Evolutionary conservation across 2,888 invertebrate genomes (phyloP).

Genomic region (Tinea pellionella): DNA sequence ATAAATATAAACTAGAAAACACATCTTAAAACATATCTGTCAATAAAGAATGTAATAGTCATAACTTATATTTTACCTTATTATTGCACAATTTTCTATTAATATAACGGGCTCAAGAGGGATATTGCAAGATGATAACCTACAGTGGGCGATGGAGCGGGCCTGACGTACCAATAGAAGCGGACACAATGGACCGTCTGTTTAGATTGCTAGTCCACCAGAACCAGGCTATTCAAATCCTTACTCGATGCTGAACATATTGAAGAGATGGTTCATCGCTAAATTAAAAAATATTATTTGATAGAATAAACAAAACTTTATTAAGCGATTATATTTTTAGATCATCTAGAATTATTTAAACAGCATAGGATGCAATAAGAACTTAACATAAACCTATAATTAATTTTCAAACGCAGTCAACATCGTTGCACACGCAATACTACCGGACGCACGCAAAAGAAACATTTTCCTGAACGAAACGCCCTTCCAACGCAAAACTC

Average conservation of each 20-base stretch:
- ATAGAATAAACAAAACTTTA: background rate
- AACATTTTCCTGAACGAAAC: slow-evolving; percentile 65
- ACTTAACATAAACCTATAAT: slow-evolving; percentile 26
- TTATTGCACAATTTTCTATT: background rate
- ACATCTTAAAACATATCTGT: no score
- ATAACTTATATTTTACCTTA: background rate
- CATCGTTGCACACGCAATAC: slow-evolving; percentile 56
- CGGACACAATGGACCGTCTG: background rate
- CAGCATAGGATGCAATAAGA: background rate
- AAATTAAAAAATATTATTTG: background rate
- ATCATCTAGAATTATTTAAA: background rate
- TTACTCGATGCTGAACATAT: background rate
- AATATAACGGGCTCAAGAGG: background rate
- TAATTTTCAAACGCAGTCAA: slow-evolving; percentile 53
- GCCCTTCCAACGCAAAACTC: slow-evolving; percentile 65
- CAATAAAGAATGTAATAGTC: no score
- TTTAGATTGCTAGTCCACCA: slow-evolving; percentile 3
- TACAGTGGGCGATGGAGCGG: slow-evolving; percentile 1
- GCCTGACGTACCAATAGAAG: background rate
- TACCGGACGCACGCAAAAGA: slow-evolving; percentile 66
- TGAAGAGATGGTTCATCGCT: background rate
- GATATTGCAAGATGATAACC: slow-evolving; percentile 6
- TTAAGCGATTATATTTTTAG: background rate
- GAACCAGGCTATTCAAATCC: background rate
- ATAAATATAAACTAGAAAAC: no score